Evolutionary conservation across 2,113 vertebrate species (phyloP), one percentile per base, ranked within the genome.

Genomic region (Dendropsophus ebraccatus): DNA sequence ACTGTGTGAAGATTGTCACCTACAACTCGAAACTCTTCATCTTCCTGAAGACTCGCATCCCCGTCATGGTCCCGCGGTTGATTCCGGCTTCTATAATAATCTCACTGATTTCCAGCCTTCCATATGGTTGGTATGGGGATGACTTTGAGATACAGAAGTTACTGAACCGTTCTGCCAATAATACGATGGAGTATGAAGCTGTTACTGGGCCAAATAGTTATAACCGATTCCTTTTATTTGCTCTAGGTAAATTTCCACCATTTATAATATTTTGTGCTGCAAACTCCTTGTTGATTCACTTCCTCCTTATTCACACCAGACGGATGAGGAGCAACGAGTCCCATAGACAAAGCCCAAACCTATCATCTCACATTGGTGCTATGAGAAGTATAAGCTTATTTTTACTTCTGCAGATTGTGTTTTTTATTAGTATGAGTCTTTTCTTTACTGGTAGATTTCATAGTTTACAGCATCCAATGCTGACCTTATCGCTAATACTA

Each of bases 1-100:
- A 91, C 78, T 91, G 90, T 0, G 8, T 28, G 65, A 90, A 88
- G 83, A 89, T 90, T 1, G 23, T 77, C 72, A 87, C 30, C 28
- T 13, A 91, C 1, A 5, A 74, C 1, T 82, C 2, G 1, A 35
- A 19, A 4, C 32, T 69, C 11, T 35, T 32, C 5, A 9, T 21
- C 65, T 69, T 69, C 65, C 30, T 69, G 16, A 69, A 35, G 41
- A 74, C 21, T n/a, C 45, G 8, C 11, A 75, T 75, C 73, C 50
- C 73, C 47, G 28, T 13, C 37, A 14, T 75, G 73, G 73, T 75
- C 41, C 45, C 54, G 2, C 45, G 77, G 56, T 16, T 80, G 11
- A 28, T 80, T 35, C 13, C 16, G 23, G 6, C 13, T 2, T 41
- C 54, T 13, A 23, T 80, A 12, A 2, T 80, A 13, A 6, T 80